A percentile compares a stretch with the other conserved stretches of the same genome.
Evolutionary conservation across 2,113 vertebrate genomes (phyloP).

Genomic region (Mirounga angustirostris): DNA sequence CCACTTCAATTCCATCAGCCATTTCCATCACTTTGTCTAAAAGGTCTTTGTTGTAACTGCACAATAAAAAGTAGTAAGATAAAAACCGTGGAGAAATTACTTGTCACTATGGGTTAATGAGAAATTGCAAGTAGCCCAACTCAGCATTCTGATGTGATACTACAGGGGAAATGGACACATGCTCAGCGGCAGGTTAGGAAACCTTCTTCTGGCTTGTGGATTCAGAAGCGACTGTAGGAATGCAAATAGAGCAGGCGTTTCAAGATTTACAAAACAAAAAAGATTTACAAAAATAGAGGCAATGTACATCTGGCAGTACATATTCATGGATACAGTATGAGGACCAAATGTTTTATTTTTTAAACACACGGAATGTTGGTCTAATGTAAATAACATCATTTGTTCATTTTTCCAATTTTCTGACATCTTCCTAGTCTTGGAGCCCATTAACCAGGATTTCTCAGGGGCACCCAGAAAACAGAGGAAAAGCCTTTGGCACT

Average conservation of each 20-base stretch:
- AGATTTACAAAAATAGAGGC: conserved; percentile 54
- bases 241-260: background rate
- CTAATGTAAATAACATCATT: conserved; percentile 40
- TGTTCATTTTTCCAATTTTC: conserved; percentile 25
- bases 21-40: conserved; percentile 93
- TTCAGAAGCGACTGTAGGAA: background rate
- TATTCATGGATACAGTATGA: background rate
- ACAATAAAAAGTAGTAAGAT: conserved; percentile 61
- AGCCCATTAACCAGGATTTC: conserved; percentile 5
- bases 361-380: background rate
- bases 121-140: conserved; percentile 33
- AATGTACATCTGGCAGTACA: background rate
- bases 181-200: background rate
- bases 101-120: background rate
- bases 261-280: conserved; percentile 53
- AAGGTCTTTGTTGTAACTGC: conserved; percentile 91
- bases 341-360: conserved; percentile 30
- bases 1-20: conserved; percentile 92
- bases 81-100: conserved; percentile 53
- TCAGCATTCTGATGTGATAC: background rate
- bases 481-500: background rate
- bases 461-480: conserved; percentile 14
- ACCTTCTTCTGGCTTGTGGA: background rate
- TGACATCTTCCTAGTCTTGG: background rate
- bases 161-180: background rate